Evolutionary conservation across 2,113 vertebrate genomes (phyloP), one percentile per base, ranked within the genome.

Genomic region (Toxotes chatareus): DNA sequence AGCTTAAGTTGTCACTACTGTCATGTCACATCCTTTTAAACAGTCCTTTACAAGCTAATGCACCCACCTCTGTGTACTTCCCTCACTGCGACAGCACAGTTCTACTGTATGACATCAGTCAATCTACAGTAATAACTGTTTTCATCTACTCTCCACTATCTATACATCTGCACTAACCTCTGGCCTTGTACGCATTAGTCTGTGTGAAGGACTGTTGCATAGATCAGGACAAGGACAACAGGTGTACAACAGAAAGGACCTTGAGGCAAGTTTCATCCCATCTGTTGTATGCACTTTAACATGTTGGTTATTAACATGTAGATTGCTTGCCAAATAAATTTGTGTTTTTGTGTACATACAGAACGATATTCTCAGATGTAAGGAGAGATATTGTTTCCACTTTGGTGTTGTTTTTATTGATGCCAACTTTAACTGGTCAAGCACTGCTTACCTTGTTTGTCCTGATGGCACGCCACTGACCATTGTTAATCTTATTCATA

Each of bases 21-120:
- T 72, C 55, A 40, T 66, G 49, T 42, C 57, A 46, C 62, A 64
- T 68, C 27, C 55, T 23, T 66, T 68, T 47, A 55, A 38, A 23
- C 10, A 40, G 8, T 38, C 59, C 11, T 53, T 64, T 23, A 56
- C 23, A 32, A 64, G 38, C 44, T 63, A 17, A n/a, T 19, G 23
- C 10, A 59, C 21, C 38, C 53, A 76, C 47, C 75, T 36, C 23
- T 27, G 61, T 40, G 59, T 21, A 34, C 61, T 27, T 44, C 55
- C 38, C 40, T 57, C 27, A 57, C 38, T 27, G n/a, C n/a, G n/a
- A 6, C 46, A 32, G 61, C 13, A 46, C 4, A 38, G 36, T 7
- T 38, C 36, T 7, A 4, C 17, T n/a, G 51, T 7, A 57, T 31
- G 23, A 7, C 51, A 53, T 23, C 47, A 19, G 21, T 11, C 49